Base-by-base conservation (phyloP, 1,140 invertebrate genomes). In the Asbolus verrucosus region DNA sequence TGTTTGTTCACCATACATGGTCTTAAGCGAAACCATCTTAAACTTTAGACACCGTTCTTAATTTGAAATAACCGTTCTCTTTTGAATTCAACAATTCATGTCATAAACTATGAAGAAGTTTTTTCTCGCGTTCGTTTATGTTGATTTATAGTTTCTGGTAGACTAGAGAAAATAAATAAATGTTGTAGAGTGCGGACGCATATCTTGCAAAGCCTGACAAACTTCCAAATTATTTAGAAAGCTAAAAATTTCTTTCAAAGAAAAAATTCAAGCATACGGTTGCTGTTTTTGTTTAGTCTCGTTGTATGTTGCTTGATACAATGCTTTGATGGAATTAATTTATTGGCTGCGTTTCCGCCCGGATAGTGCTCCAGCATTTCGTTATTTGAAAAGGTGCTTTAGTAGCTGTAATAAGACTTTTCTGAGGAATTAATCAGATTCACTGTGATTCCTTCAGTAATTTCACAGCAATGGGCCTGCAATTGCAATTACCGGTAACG, bases 401-500 rank as follows among this genome's bases (percentile, higher is more conserved):
- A 8, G 24, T 27, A 8, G 3, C 8, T 8, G 24, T 8, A 8
- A 27, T 27, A 4, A 8, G 24, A 27, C 24, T 36, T n/a, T n/a
- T 4, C 33, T n/a, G 24, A 36, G n/a, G n/a, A 6, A 54, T 54
- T 54, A 54, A 54, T 54, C 19, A 54, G 30, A 54, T 27, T 54
- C 46, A 8, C 21, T 24, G 46, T 11, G 46, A 54, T 54, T 54
- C 46, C 46, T 14, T 8, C n/a, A 24, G 46, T 54, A 54, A 54
- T 54, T 54, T 54, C 46, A 54, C 46, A 54, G 46, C 46, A 30
- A 27, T 54, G 46, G 19, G 46, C 46, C 21, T 54, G 46, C 46
- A 54, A 54, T 54, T 54, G 46, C 41, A 46, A 46, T 46, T 46
- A 46, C 46, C 46, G 46, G 46, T 54, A 54, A 54, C 46, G 46